Conservation (phyloP, 2,888 invertebrate genomes). For the Zeuzera pyrina region DNA sequence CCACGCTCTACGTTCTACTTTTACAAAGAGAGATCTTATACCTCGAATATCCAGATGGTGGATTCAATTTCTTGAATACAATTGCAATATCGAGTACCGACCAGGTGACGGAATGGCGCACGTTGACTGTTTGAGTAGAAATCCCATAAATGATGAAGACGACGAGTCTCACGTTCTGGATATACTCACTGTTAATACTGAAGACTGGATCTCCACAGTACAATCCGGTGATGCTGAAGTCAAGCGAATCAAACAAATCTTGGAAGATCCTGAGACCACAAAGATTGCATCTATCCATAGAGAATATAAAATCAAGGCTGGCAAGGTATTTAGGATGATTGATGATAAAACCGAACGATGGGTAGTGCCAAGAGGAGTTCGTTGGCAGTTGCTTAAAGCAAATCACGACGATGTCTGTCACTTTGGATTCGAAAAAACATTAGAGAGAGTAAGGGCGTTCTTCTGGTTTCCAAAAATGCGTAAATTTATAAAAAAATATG, state of each 20-base stretch:
- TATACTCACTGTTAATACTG: no score
- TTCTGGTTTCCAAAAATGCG: constrained; percentile 18
- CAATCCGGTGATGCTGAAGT: no score
- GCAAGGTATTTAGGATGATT: constrained; percentile 11
- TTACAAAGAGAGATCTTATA: constrained; percentile 20
- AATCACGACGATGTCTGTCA: constrained; percentile 21
- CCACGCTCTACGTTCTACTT: constrained; percentile 26
- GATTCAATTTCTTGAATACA: constrained; percentile 23
- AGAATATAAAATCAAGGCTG: constrained; percentile 13
- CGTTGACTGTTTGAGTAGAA: no score
- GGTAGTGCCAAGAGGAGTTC: constrained; percentile 19
- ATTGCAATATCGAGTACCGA: constrained; percentile 21
- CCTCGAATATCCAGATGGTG: constrained; percentile 30
- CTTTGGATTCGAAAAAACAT: constrained; percentile 18
- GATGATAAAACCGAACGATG: constrained; percentile 10
- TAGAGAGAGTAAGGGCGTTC: constrained; percentile 9
- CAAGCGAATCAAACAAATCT: no score
- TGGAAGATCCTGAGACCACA: no score
- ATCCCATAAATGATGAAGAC: no score
- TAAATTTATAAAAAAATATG: constrained; percentile 13
- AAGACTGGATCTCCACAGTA: no score
- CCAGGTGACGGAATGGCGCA: constrained; percentile 24
- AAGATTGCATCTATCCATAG: no score
- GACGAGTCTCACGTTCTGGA: no score
- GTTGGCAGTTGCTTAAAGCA: constrained; percentile 16